Evolutionary conservation across 2,888 invertebrate species (phyloP), one percentile per base, ranked within the genome.

Genomic region (Sepioteuthis lessoniana): DNA sequence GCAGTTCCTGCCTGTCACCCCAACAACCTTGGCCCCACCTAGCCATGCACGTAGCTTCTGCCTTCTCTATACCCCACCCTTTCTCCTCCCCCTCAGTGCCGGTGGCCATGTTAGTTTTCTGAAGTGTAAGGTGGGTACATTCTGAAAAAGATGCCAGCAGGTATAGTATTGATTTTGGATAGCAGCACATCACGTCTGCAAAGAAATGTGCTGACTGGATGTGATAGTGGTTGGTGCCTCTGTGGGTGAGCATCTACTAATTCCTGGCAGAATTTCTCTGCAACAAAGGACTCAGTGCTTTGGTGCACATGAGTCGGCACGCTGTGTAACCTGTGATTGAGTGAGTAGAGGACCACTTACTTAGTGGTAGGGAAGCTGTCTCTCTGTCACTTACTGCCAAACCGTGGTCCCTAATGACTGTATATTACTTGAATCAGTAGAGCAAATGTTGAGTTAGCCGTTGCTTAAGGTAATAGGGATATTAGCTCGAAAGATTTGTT

Each of bases 1-100:
- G 76, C 76, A 76, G n/a, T 76, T 76, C 76, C 76, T 76, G 76
- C 76, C 76, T 76, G 76, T 76, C 76, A 76, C 76, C n/a, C 60
- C 76, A n/a, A 76, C 76, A 55, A 55, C 55, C 55, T 55, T 55
- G 55, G 55, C 55, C 55, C 55, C 55, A 55, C 55, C 55, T 55
- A 76, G n/a, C 76, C n/a, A 76, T 76, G n/a, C n/a, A 16, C n/a
- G n/a, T 35, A n/a, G n/a, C 76, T 35, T 4, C 76, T 35, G 76
- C n/a, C 76, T 76, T 76, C n/a, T 76, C n/a, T 35, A 35, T 19
- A 76, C n/a, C 76, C 76, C 25, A 28, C 55, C 5, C 28, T 76
- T 76, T 76, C 16, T n/a, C n/a, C 31, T 31, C 60, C n/a, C n/a
- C n/a, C 16, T 8, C 76, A 19, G n/a, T 76, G n/a, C n/a, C n/a